Percentiles rank a stretch among this genome's conserved stretches.
phyloP scores from a whole-genome alignment of 2,113 vertebrate genomes.

The Mustelus asterias region DNA sequence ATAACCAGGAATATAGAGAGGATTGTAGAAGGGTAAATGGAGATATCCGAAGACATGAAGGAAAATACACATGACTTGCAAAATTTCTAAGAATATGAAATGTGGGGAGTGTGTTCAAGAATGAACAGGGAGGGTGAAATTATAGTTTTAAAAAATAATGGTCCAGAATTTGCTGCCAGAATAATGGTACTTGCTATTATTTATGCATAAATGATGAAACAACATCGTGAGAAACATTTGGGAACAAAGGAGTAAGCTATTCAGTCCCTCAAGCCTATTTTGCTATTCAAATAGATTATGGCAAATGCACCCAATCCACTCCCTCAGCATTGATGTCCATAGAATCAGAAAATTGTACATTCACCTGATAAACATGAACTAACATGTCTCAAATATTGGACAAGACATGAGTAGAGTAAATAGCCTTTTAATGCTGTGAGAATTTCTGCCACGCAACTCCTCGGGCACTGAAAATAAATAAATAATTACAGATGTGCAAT shows the following conservation, averaged over 20 bases:
- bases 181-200: not conserved
- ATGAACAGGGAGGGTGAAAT: not conserved
- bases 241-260: not conserved
- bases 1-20: not conserved
- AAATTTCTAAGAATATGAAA: not conserved
- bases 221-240: not conserved
- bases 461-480: too few species aligned
- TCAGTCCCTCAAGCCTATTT: not conserved
- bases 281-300: too few species aligned
- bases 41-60: not conserved
- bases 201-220: not conserved
- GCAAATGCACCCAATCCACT: too few species aligned
- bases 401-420: too few species aligned
- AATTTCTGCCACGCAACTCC: too few species aligned
- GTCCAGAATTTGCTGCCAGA: not conserved
- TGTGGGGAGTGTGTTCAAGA: not conserved
- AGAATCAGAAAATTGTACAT: too few species aligned
- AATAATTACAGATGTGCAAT: too few species aligned
- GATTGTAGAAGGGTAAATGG: not conserved
- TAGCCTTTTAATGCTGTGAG: too few species aligned
- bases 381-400: too few species aligned
- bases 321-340: too few species aligned
- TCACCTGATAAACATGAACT: too few species aligned
- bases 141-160: too few species aligned
- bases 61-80: not conserved